These are phyloP conservation scores for Montipora foliosa DNA, from an alignment of 64 coral and sea anemone genomes.

Conservation along the genomic window DNA sequence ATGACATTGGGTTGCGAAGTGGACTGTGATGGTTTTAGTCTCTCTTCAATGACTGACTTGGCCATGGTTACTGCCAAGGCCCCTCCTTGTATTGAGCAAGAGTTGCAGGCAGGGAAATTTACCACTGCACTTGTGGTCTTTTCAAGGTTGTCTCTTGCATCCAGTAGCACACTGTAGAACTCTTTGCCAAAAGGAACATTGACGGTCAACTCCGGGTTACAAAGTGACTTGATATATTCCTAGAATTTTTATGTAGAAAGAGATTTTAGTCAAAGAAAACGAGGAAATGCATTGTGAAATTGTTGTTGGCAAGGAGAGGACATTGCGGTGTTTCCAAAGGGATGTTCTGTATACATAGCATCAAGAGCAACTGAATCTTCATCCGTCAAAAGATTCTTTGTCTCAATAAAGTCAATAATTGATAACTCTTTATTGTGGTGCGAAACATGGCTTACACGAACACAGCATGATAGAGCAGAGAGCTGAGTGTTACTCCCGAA, in stretches of 20 bases:
- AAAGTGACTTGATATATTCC: conserved; percentile 91
- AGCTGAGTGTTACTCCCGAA: too few species aligned
- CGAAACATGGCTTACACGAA: not conserved
- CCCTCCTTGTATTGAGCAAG: conserved; percentile 66
- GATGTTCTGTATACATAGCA: not conserved
- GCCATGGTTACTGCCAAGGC: conserved; percentile 72
- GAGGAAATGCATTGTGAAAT: not conserved
- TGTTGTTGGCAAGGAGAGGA: not conserved
- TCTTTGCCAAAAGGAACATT: conserved; percentile 54
- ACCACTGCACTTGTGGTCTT: conserved; percentile 78
- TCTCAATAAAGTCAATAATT: not conserved
- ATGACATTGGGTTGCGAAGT: conserved; percentile 25
- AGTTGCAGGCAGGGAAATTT: conserved; percentile 56
- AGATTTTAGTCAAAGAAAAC: not conserved
- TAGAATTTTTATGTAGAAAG: conserved; percentile 37
- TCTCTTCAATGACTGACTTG: conserved; percentile 82
- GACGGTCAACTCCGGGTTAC: conserved; percentile 53
- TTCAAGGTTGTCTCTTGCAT: conserved; percentile 68
- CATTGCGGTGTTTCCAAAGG: not conserved
- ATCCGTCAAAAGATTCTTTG: not conserved
- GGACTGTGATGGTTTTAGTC: conserved; percentile 9
- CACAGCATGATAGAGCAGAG: too few species aligned
- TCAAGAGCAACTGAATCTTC: not conserved
- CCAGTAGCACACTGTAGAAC: conserved; percentile 35
- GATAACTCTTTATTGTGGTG: not conserved